phyloP scores from a whole-genome alignment of 2,113 vertebrate species.

The Lanius collurio region DNA sequence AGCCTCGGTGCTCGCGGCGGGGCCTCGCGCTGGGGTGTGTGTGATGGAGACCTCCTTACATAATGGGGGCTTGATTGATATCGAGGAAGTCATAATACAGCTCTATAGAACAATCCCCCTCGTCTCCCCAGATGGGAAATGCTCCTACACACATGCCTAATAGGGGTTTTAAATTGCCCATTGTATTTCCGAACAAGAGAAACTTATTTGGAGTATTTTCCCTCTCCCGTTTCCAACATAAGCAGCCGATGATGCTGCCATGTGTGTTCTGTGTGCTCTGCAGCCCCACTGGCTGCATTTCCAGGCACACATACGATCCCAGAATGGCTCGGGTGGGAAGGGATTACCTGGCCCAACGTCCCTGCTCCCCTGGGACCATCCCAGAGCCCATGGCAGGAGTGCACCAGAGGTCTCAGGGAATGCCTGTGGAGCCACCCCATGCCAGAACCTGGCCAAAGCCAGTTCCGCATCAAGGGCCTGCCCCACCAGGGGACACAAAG shows the following conservation, averaged over 20 bases:
- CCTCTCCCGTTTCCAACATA: not conserved
- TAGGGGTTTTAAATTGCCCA: conserved; percentile 41
- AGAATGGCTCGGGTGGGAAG: not conserved
- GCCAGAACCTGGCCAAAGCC: not conserved
- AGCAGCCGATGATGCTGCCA: not conserved
- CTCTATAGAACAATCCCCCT: not conserved
- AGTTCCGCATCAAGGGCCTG: rapidly evolving
- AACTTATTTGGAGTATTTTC: conserved; percentile 41
- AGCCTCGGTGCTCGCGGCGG: not conserved
- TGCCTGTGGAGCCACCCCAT: rapidly evolving
- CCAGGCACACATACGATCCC: rapidly evolving
- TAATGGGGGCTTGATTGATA: conserved; percentile 61
- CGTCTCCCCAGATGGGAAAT: conserved; percentile 27
- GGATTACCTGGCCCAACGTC: not conserved
- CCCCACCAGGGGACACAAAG: not conserved
- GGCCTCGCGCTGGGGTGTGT: not conserved
- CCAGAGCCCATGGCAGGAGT: rapidly evolving
- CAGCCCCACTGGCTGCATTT: not conserved
- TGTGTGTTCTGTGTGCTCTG: not conserved
- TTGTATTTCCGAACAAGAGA: conserved; percentile 63
- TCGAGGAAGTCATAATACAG: conserved; percentile 11
- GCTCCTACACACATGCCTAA: conserved; percentile 38
- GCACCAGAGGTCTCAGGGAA: not conserved
- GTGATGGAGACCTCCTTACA: conserved; percentile 8
- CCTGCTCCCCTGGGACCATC: not conserved